Evolutionary conservation across 1,140 invertebrate species (phyloP), one percentile per base, ranked within the genome.

Genomic region (Drosophila willistoni): DNA sequence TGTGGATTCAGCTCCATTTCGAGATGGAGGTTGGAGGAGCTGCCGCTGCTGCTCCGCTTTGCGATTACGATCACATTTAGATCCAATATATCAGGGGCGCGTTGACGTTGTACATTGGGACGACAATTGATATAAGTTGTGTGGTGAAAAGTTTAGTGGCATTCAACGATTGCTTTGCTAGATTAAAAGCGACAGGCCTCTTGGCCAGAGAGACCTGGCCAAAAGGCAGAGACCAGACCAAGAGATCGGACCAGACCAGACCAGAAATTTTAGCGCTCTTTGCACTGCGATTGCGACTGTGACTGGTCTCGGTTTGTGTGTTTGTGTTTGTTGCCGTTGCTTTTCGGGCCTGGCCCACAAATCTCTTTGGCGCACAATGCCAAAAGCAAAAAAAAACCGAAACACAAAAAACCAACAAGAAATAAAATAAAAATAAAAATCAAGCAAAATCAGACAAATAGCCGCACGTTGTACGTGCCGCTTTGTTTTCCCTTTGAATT

Each of bases 61-160:
- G 81, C 89, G 89, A 91, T 91, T 91, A 91, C 83, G 89, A 91
- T 91, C 89, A 91, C 81, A 82, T 89, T 89, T 91, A 91, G 89
- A 91, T 91, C 89, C 89, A 91, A 91, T 91, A 91, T 91, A 91
- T 91, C 89, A 91, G 89, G 70, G 78, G 85, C 79, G 78, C 84
- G 89, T 89, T 91, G 89, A 91, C 89, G 89, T 73, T 71, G 84
- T 89, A 91, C 89, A 91, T 91, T 91, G 89, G 44, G 89, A 89
- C 89, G 89, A 89, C 89, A 91, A 91, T 91, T 91, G 89, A 91
- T 91, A 91, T 91, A 91, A 91, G 89, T 91, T 91, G 87, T 91
- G 87, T 90, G 87, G 87, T 90, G 87, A 90, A 90, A 90, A 90
- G 87, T 90, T 90, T 90, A 91, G 87, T 87, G 87, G 87, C 87